Base-by-base conservation (phyloP, 2,797 vertebrate genomes). In the Ambastaia sidthimunki region DNA sequence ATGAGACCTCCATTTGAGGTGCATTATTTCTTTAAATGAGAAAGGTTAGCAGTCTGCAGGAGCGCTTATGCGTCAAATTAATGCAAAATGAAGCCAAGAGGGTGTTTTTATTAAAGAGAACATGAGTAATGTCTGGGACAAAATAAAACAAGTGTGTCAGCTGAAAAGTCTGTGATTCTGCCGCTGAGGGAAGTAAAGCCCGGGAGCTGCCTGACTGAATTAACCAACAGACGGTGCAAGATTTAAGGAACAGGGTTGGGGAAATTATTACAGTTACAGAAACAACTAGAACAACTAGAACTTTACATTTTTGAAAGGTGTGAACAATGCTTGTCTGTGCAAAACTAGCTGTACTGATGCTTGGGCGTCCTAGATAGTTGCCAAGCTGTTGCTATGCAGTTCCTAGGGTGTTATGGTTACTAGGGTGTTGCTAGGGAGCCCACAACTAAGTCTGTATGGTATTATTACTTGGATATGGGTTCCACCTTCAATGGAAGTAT, bases 21-120 rank as follows among this genome's bases (percentile, higher is more conserved):
- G 44, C 41, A 23, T 59, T 31, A 69, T 18, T 21, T 57, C 4
- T 65, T 16, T 76, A 71, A 77, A 62, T 34, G 54, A 44, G 25
- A 74, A 28, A 21, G n/a, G 19, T 28, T 70, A 48, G 54, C 7
- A 34, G 48, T 85, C 19, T 78, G 75, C 60, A 62, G 37, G 71
- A 73, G 71, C 74, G 76, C 76, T 74, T 65, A 79, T 65, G 76
- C 80, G 55, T 77, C 21, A 47, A 10, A 37, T 81, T 81, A 60
- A 79, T 52, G 19, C 15, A 2, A 48, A 60, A 28, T 54, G 41
- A 63, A 71, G 71, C 19, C 65, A 74, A 62, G 69, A 62, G 69
- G 44, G 57, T 19, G 6, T 70, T 84, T 80, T 87, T 83, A 83
- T 81, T 80, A 66, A 76, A 86, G 86, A 41, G 75, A 65, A 71